Conservation (phyloP, 2,797 vertebrate species). For the Agapornis canus region DNA sequence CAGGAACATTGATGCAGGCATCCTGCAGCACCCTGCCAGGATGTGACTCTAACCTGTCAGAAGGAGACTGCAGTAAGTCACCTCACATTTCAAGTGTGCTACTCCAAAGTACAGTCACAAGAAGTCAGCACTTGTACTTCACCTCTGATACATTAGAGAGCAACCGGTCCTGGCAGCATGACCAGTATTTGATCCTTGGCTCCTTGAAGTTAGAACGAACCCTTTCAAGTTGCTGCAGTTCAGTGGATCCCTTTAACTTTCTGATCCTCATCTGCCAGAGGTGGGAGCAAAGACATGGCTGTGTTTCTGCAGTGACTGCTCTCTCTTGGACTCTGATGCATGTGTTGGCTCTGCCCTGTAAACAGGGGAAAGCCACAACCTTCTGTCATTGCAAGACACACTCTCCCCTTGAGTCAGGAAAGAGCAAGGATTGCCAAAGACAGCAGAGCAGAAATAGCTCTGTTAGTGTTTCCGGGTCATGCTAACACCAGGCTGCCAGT, state of each 20-base stretch:
- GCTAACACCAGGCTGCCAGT: constrained; percentile 42
- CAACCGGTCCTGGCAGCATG: neutral
- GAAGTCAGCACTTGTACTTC: constrained; percentile 18
- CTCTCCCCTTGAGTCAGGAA: neutral
- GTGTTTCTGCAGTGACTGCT: neutral
- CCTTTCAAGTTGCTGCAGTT: constrained; percentile 4
- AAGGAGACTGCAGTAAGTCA: neutral
- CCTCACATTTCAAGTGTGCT: neutral
- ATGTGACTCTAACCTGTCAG: neutral
- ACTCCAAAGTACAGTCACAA: neutral
- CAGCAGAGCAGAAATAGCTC: constrained; percentile 26
- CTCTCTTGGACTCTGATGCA: neutral
- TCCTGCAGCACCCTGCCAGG: constrained; percentile 14
- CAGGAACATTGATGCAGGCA: neutral
- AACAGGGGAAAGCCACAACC: neutral
- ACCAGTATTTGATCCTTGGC: neutral
- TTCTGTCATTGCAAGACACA: neutral
- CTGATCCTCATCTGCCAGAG: neutral
- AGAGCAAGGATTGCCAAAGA: neutral
- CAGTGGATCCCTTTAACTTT: constrained; percentile 28
- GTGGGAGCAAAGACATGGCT: neutral
- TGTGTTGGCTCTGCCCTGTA: neutral
- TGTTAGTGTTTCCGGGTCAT: constrained; percentile 31
- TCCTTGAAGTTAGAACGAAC: neutral
- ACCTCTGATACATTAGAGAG: constrained; percentile 16